phyloP scores from a whole-genome alignment of 2,113 vertebrate species.

The Calidris pugnax region DNA sequence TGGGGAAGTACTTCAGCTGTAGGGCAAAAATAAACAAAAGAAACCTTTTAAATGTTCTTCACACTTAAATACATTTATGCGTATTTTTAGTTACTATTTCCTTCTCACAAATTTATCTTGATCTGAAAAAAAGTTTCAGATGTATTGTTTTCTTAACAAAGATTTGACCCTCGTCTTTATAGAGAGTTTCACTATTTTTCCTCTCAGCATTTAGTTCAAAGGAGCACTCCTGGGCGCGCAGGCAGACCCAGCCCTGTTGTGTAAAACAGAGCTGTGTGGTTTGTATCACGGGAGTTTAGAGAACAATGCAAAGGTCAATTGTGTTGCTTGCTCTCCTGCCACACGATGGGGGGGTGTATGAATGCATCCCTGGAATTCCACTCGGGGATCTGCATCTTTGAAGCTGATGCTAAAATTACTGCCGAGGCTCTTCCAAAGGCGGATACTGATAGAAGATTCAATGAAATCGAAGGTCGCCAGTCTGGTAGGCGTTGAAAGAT shows the following conservation, averaged over 20 bases:
- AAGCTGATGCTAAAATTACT: constrained; percentile 87
- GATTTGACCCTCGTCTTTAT: constrained; percentile 22
- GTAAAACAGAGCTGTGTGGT: constrained; percentile 30
- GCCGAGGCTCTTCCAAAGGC: constrained; percentile 71
- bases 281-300: constrained; percentile 48
- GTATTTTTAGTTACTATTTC: constrained; percentile 50
- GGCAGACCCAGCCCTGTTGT: background rate
- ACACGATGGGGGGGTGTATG: constrained; percentile 61
- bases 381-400: constrained; percentile 84
- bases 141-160: background rate
- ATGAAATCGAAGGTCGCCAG: constrained; percentile 98
- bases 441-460: constrained; percentile 91
- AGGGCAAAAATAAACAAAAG: background rate
- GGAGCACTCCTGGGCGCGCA: background rate
- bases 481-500: constrained; percentile 92
- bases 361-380: constrained; percentile 85
- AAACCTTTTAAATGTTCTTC: background rate
- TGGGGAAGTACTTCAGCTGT: background rate
- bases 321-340: constrained; percentile 63
- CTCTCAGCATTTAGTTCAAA: constrained; percentile 38
- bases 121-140: background rate
- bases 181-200: background rate
- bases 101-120: background rate
- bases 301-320: constrained; percentile 76
- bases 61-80: background rate